Base-by-base conservation (phyloP, 2,113 vertebrate species). In the Archocentrus centrarchus region DNA sequence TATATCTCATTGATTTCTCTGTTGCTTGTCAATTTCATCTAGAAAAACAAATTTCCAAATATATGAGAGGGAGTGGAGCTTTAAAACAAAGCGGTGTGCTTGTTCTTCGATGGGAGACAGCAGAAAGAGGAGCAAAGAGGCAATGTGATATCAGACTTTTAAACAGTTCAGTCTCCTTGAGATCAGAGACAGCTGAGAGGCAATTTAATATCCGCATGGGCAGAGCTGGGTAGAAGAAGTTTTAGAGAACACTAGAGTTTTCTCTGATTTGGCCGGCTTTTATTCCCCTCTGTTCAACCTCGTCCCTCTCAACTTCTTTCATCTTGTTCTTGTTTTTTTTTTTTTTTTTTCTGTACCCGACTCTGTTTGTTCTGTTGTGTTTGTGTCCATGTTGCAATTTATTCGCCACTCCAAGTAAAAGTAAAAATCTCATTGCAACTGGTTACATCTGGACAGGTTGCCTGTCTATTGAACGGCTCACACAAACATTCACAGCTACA, bases 121-220 rank as follows among this genome's bases (percentile, higher is more conserved):
- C 57, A 37, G 64, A 60, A 22, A 47, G 61, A 79, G 32, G 47
- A 77, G 77, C 79, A 75, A 44, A 22, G 76, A 82, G 66, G 66
- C 50, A 24, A 68, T 63, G 60, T 60, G 70, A 88, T 86, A 59
- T 80, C 63, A 57, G 70, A 81, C 75, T 78, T 90, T 89, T 79
- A 60, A 88, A 86, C 68, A 75, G 68, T 73, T 55, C 82, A 77
- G 22, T 70, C 86, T 84, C 59, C 82, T 87, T 89, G 77, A 90
- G 81, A 90, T 88, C 85, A 86, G 75, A 91, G 86, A 66, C 63
- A 59, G 63, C 80, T 75, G 77, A 91, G 90, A 91, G 88, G 75
- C 86, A 90, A 70, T 91, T 91, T 91, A 87, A 87, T 86, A 87
- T 77, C 78, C 17, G 55, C 78, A 77, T 79, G 60, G 82, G 80